Conservation (phyloP, 2,888 invertebrate species). For the Operophtera brumata region DNA sequence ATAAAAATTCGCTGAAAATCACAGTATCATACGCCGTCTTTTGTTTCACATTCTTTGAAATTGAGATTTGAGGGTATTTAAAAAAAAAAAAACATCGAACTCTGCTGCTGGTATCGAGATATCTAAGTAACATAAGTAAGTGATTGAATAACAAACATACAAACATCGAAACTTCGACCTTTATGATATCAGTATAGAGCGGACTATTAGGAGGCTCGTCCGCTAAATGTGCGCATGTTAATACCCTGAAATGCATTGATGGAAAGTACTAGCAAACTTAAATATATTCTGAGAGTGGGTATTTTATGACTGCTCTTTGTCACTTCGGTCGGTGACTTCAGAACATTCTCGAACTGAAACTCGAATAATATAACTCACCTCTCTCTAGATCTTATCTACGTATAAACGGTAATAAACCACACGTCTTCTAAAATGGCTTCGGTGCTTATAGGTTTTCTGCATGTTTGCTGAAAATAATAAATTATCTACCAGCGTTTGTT, state of each 20-base stretch:
- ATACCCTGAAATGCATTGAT: background rate
- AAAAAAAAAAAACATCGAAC: too few species aligned
- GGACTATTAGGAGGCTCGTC: background rate
- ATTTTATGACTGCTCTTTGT: conserved; percentile 19
- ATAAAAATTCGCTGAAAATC: too few species aligned
- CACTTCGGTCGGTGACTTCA: conserved; percentile 20
- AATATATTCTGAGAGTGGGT: conserved; percentile 18
- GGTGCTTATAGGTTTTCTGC: background rate
- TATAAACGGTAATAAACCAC: conserved; percentile 8
- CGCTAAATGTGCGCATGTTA: background rate
- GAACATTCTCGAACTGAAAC: conserved; percentile 21
- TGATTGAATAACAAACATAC: too few species aligned
- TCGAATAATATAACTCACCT: conserved; percentile 23
- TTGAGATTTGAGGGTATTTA: too few species aligned
- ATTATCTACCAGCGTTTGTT: background rate
- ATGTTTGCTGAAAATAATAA: background rate
- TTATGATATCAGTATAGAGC: too few species aligned
- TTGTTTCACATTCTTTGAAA: too few species aligned
- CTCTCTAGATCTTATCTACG: conserved; percentile 8
- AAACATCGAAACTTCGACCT: too few species aligned
- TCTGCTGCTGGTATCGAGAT: too few species aligned
- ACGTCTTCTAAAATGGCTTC: conserved; percentile 1
- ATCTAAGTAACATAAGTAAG: too few species aligned
- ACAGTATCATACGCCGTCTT: too few species aligned
- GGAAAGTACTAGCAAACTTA: conserved; percentile 13